Evolutionary conservation across 2,888 invertebrate genomes (phyloP).

Genomic region (Eupithecia insigniata): DNA sequence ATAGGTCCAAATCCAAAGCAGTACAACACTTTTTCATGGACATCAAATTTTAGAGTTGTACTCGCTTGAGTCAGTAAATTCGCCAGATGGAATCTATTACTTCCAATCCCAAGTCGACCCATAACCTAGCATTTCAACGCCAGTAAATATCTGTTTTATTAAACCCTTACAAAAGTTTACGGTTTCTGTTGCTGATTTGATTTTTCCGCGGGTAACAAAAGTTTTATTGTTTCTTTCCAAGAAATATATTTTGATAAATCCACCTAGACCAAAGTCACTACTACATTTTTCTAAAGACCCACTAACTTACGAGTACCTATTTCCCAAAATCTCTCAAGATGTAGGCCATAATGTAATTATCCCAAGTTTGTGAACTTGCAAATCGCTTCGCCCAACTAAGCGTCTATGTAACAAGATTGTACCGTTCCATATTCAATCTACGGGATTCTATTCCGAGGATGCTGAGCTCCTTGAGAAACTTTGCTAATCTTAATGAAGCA

Average conservation of each 20-base stretch:
- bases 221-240: background rate
- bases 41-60: background rate
- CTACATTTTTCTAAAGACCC: background rate
- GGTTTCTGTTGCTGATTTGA: slow-evolving; percentile 5
- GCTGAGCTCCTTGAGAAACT: slow-evolving; percentile 41
- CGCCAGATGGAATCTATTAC: slow-evolving; percentile 6
- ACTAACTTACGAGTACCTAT: background rate
- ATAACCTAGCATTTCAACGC: background rate
- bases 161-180: slow-evolving; percentile 10
- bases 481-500: slow-evolving; percentile 44
- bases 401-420: slow-evolving; percentile 40
- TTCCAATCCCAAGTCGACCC: slow-evolving; percentile 6
- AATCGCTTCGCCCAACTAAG: slow-evolving; percentile 28
- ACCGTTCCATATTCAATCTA: slow-evolving; percentile 52
- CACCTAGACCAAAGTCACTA: background rate
- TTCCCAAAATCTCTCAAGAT: slow-evolving; percentile 16
- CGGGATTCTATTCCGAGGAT: slow-evolving; percentile 37
- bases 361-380: slow-evolving; percentile 26
- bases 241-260: background rate
- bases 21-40: background rate
- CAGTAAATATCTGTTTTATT: slow-evolving; percentile 6
- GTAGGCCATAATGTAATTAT: slow-evolving; percentile 30
- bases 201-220: slow-evolving; percentile 1
- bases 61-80: background rate
- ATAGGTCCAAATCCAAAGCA: no score